phyloP scores from a whole-genome alignment of 2,797 vertebrate species.

The Saxicola maurus region DNA sequence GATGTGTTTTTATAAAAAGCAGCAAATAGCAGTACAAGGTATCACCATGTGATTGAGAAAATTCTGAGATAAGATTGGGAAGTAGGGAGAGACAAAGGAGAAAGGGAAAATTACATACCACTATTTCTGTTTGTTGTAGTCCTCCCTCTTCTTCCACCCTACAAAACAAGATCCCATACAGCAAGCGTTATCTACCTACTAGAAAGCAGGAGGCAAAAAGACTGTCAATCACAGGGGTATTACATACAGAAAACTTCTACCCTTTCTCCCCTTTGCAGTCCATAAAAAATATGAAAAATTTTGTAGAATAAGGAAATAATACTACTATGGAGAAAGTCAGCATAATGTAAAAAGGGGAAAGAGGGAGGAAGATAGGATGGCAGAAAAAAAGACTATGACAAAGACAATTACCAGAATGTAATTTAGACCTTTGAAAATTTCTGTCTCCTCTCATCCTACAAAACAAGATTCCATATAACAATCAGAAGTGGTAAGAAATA shows the following conservation, averaged over 20 bases:
- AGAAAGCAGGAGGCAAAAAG: slow-evolving; percentile 59
- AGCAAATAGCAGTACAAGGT: not conserved
- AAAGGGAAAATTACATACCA: slow-evolving; percentile 69
- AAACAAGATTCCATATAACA: slow-evolving; percentile 1
- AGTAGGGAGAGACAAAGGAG: slow-evolving; percentile 42
- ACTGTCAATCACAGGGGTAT: slow-evolving; percentile 51
- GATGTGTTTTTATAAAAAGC: not conserved
- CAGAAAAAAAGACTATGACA: slow-evolving; percentile 21
- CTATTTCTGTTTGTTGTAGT: slow-evolving; percentile 69
- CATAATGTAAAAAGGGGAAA: not conserved
- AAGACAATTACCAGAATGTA: not conserved
- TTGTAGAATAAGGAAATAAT: not conserved
- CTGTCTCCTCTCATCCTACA: not conserved
- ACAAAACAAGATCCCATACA: slow-evolving; percentile 72
- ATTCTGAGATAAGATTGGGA: not conserved
- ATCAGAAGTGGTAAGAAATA: not conserved
- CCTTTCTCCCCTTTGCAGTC: slow-evolving; percentile 27
- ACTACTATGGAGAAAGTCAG: not conserved
- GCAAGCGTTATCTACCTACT: slow-evolving; percentile 70
- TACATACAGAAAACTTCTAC: slow-evolving; percentile 29
- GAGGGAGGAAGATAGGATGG: not conserved
- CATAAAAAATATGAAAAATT: not conserved
- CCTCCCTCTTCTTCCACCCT: slow-evolving; percentile 70
- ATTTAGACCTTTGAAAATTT: not conserved
- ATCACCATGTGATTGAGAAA: not conserved